These are phyloP conservation scores for Nymphalis polychloros DNA, from an alignment of 2,888 invertebrate species.

Conservation along the genomic window DNA sequence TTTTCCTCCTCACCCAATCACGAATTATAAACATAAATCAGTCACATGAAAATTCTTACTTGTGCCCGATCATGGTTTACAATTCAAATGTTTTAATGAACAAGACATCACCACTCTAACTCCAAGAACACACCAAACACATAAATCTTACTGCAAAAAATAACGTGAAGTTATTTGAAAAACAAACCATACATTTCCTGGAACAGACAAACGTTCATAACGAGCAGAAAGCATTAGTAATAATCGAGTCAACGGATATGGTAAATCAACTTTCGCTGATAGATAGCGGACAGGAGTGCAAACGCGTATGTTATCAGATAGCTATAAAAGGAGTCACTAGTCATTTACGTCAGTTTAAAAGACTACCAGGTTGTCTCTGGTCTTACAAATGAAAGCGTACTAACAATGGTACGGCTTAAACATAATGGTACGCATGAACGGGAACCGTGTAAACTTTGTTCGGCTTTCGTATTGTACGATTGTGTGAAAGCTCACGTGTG, in stretches of 20 bases:
- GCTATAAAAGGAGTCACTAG: constrained; percentile 29
- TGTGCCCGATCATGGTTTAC: no score
- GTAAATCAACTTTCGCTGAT: constrained; percentile 47
- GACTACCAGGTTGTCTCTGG: constrained; percentile 30
- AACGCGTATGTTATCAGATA: constrained; percentile 41
- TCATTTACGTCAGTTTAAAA: constrained; percentile 36
- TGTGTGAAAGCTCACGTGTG: constrained; percentile 25
- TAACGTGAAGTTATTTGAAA: background rate
- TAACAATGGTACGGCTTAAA: constrained; percentile 33
- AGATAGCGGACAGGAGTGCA: constrained; percentile 39
- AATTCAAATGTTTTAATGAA: no score
- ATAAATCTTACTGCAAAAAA: background rate
- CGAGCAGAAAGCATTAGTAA: constrained; percentile 29
- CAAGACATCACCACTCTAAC: no score
- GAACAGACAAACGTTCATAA: constrained; percentile 2
- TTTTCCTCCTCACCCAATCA: no score
- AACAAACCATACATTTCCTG: constrained; percentile 1
- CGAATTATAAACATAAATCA: no score
- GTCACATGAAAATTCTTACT: no score
- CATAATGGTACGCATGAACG: constrained; percentile 25
- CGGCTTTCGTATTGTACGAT: constrained; percentile 19
- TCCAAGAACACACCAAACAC: background rate
- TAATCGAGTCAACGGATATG: constrained; percentile 37
- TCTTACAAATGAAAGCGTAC: constrained; percentile 35
- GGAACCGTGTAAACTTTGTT: constrained; percentile 6